Evolutionary conservation across 2,113 vertebrate species (phyloP).

Genomic region (Myanophis thanlyinensis): DNA sequence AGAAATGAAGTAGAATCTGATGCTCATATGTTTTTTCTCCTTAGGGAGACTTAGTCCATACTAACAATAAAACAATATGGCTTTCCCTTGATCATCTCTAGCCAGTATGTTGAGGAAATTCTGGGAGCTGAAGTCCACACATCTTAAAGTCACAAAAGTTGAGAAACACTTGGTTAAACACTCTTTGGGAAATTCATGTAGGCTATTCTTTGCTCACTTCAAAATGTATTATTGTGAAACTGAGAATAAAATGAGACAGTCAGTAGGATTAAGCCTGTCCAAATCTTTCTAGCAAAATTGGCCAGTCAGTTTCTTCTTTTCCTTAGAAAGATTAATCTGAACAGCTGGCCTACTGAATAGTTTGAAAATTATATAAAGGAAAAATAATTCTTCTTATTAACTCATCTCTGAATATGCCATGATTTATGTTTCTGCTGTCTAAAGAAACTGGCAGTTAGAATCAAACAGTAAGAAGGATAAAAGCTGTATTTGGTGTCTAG

Average conservation of each 20-base stretch:
- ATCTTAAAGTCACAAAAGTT: background rate
- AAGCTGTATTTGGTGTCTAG: background rate
- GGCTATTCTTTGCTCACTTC: background rate
- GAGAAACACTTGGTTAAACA: background rate
- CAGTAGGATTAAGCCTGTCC: background rate
- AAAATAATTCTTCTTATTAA: background rate
- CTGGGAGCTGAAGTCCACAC: background rate
- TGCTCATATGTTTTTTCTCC: background rate
- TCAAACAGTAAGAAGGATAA: background rate
- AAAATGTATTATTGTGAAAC: background rate
- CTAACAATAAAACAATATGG: background rate
- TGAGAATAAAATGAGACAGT: background rate
- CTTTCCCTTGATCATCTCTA: background rate
- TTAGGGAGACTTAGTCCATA: background rate
- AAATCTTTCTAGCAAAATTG: background rate
- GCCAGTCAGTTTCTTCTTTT: background rate
- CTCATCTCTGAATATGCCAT: background rate
- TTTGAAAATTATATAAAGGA: background rate
- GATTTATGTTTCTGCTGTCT: background rate
- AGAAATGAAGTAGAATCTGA: background rate
- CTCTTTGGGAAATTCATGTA: background rate
- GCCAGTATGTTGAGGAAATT: background rate
- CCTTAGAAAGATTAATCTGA: background rate
- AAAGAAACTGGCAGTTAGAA: background rate
- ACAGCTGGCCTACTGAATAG: background rate